These are phyloP conservation scores for Cataglyphis hispanica DNA, from an alignment of 1,140 invertebrate genomes.

Conservation along the genomic window DNA sequence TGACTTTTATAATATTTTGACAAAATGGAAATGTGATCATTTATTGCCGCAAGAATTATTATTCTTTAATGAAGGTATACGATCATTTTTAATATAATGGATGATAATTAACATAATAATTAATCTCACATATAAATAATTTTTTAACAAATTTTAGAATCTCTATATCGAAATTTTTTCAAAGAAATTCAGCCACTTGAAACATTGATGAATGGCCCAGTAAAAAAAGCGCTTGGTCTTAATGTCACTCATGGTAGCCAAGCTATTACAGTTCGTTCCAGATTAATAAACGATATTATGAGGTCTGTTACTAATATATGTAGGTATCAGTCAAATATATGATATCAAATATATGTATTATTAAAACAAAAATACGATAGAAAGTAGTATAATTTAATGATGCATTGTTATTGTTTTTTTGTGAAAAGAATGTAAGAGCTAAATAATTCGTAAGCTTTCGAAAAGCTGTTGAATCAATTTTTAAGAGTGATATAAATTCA, in stretches of 20 bases:
- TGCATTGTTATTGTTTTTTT: neutral
- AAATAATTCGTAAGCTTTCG: neutral
- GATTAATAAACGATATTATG: constrained; percentile 92
- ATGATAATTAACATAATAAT: no score
- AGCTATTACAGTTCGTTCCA: constrained; percentile 89
- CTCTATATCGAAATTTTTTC: constrained; percentile 9
- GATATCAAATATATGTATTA: neutral
- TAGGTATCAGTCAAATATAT: constrained; percentile 84
- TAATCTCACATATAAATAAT: no score
- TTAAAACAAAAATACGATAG: neutral
- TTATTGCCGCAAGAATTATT: neutral
- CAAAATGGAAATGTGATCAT: constrained; percentile 80
- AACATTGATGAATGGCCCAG: constrained; percentile 91
- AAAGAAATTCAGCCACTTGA: constrained; percentile 79
- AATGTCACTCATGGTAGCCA: constrained; percentile 89
- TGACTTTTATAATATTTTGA: constrained; percentile 94
- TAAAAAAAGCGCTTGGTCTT: constrained; percentile 88
- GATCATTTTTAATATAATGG: neutral
- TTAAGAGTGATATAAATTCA: neutral
- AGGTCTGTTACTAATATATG: constrained; percentile 91
- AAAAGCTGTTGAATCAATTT: neutral
- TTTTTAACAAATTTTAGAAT: constrained; percentile 21
- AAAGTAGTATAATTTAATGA: neutral
- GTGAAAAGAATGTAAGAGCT: neutral
- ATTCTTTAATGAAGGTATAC: neutral